Evolutionary conservation across 92 coral and sea anemone species (phyloP), one percentile per base, ranked within the genome.

Genomic region (Heteractis magnifica): DNA sequence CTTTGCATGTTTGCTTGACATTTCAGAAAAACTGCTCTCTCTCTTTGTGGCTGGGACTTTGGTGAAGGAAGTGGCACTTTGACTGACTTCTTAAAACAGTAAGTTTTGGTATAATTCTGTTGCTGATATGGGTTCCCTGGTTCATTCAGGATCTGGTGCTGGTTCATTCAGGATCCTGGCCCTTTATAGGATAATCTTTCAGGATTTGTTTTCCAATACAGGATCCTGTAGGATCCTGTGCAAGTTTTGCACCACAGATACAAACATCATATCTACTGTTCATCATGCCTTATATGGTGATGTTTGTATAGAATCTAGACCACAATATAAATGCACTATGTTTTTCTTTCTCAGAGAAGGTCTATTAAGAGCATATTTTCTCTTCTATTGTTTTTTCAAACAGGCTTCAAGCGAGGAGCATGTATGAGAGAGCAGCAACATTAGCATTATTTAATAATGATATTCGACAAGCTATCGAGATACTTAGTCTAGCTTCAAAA

Each of bases 21-120:
- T 53, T 73, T 12, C 64, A 95, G 98, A 76, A 88, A 87, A 77
- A 77, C 89, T 65, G 98, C 98, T 75, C 95, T 95, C 60, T 92
- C 97, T 49, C 86, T 97, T 13, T 97, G 99, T 85, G 98, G 98
- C 52, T 97, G 99, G 99, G 92, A 94, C 78, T 97, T 97, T 64
- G 81, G 79, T 15, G 79, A 87, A 44, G 87, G 87, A 4, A 89
- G 90, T 84, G 92, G 88, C 44, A 68, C 88, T 75, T 75, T 97
- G 77, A 56, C 51, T n/a, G 93, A 86, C 34, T 97, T 92, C 86
- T 83, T 97, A 7, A 87, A 97, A 52, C 86, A 83, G 99, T 95
- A 71, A 84, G 96, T 52, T 52, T 78, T 34, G 14, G 34, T 1
- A 55, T 68, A 19, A 10, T 68, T 55, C 59, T 55, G 59, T 55